A percentile compares a stretch with the other conserved stretches of the same genome.
Evolutionary conservation across 2,113 vertebrate genomes (phyloP).

Genomic region (Morone saxatilis): DNA sequence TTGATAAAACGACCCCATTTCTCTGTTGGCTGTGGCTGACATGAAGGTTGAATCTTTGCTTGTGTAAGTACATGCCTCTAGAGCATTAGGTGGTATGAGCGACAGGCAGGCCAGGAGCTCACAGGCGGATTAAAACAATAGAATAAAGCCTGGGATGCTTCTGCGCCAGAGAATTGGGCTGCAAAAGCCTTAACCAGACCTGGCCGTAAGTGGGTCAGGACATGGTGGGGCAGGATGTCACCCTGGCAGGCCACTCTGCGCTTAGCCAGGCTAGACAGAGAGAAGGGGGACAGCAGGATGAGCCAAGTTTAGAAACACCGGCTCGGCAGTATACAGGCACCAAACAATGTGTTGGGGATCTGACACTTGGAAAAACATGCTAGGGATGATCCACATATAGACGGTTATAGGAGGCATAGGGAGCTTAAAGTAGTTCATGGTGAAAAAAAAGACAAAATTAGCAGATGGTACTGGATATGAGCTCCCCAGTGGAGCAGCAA

Average conservation of each 20-base stretch:
- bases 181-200: constrained; percentile 43
- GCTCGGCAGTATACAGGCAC: neutral
- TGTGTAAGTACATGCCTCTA: neutral
- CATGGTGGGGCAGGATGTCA: constrained; percentile 36
- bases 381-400: constrained; percentile 32
- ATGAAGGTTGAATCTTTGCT: neutral
- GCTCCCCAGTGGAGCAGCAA: neutral
- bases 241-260: constrained; percentile 1
- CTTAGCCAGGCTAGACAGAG: constrained; percentile 23
- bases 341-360: constrained; percentile 13
- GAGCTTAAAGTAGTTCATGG: constrained; percentile 7
- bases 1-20: constrained; percentile 18
- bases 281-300: constrained; percentile 39
- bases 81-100: neutral
- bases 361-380: neutral
- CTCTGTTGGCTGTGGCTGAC: neutral
- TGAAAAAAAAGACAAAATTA: constrained; percentile 6
- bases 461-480: neutral
- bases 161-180: constrained; percentile 43
- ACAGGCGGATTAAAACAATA: constrained; percentile 57
- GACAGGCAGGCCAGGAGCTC: constrained; percentile 30
- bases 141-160: constrained; percentile 32
- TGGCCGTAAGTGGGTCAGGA: constrained; percentile 73
- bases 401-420: neutral
- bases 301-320: constrained; percentile 61